Evolutionary conservation across 2,113 vertebrate genomes (phyloP), one percentile per base, ranked within the genome.

Genomic region (Scolopax mira): DNA sequence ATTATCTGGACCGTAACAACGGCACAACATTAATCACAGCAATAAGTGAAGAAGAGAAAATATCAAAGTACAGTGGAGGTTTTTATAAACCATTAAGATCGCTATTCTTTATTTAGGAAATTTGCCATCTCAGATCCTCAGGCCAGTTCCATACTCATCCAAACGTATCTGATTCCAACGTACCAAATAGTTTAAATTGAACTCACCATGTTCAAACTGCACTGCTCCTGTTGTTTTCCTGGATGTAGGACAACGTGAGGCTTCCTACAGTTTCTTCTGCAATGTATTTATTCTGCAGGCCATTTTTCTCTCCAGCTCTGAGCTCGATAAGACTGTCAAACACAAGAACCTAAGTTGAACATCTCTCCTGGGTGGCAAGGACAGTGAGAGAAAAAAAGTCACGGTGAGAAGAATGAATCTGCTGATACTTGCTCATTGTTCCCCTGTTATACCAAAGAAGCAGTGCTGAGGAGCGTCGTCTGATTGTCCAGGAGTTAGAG

Each of bases 1-100:
- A 13, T 88, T 97, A 74, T 93, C 87, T 92, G 95, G 89, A 78
- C 71, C 12, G 3, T 64, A 70, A 88, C 52, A 84, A 75, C 39
- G 30, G 55, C 49, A 52, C 91, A 75, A 15, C 72, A 25, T 85
- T 83, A 93, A 90, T 78, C 64, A 52, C 24, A 88, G 28, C 41
- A 51, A 27, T 70, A 58, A 90, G 17, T 67, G 65, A 84, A 69
- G 96, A 89, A 81, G 79, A 73, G 67, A 55, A 85, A 64, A 79
- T 81, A 57, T 41, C 30, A 33, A 71, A 87, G 88, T 74, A 90
- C 46, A 33, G 82, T 41, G 60, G 70, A 84, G 44, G 28, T 11
- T 85, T 93, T 89, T 83, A 62, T 25, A 64, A 78, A 37, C 16
- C 21, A 14, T 55, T 58, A 60, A 31, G 30, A 58, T 80, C 41